Conservation (phyloP, 2,888 invertebrate species). For the Anorthoa munda region DNA sequence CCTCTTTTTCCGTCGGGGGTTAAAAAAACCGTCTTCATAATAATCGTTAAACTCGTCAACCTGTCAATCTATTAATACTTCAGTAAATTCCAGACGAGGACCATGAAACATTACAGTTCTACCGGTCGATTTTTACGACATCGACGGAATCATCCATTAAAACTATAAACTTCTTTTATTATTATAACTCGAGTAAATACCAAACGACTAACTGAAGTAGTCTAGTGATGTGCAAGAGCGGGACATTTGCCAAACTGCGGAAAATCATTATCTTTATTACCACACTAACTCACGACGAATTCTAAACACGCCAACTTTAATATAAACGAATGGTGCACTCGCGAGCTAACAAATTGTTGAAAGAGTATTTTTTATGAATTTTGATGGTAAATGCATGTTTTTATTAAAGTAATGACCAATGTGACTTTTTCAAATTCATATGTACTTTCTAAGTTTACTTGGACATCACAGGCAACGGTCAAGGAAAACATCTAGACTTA, state of each 20-base stretch:
- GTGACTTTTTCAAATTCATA: too few species aligned
- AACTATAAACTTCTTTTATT: neutral
- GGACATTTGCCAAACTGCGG: conserved; percentile 38
- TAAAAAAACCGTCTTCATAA: too few species aligned
- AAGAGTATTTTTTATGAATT: neutral
- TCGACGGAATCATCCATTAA: neutral
- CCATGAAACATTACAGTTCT: conserved; percentile 1
- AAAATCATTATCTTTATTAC: conserved; percentile 34
- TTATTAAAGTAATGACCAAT: neutral
- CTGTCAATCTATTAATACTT: neutral
- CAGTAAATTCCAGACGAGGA: neutral
- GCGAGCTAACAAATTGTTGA: conserved; percentile 2
- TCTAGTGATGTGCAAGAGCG: conserved; percentile 20
- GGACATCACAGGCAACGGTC: too few species aligned
- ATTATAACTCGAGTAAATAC: neutral
- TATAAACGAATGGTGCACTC: conserved; percentile 32
- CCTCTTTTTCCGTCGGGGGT: too few species aligned
- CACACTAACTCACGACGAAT: conserved; percentile 9
- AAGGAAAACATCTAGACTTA: too few species aligned
- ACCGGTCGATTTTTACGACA: conserved; percentile 33
- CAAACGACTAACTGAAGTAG: conserved; percentile 15
- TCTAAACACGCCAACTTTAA: conserved; percentile 41
- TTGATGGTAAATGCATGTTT: neutral
- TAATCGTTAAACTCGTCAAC: neutral
- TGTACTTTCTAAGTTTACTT: too few species aligned